Evolutionary conservation across 2,797 vertebrate species (phyloP).

Genomic region (Ibycter americanus): DNA sequence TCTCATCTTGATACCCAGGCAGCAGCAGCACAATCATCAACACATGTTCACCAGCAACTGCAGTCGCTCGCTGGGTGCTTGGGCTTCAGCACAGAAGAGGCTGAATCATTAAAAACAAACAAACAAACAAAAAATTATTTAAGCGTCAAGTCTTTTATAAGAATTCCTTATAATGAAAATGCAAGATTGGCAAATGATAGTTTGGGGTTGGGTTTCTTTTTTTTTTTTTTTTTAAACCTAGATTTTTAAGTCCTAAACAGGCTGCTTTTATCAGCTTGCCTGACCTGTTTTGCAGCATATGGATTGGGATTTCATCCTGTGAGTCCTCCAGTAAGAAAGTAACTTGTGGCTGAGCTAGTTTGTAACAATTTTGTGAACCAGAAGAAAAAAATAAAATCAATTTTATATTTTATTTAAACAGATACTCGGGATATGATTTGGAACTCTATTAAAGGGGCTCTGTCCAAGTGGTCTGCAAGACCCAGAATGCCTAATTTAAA

Average conservation of each 20-base stretch:
- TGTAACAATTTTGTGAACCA: neutral
- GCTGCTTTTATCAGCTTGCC: neutral
- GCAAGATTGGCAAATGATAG: neutral
- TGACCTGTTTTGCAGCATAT: neutral
- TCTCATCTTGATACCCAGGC: neutral
- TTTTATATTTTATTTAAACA: neutral
- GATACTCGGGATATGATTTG: neutral
- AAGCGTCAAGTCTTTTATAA: neutral
- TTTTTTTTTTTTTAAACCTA: neutral
- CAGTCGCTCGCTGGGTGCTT: rapidly evolving
- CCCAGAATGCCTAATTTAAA: neutral
- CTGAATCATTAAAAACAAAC: neutral
- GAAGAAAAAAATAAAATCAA: neutral
- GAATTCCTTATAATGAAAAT: neutral
- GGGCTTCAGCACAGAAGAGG: neutral
- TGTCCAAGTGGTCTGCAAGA: neutral
- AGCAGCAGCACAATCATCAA: neutral
- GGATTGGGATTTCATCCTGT: neutral
- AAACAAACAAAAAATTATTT: neutral
- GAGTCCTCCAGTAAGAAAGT: neutral
- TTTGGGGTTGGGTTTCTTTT: neutral
- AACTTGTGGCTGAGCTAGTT: neutral
- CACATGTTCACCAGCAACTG: neutral
- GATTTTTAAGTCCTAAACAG: neutral
- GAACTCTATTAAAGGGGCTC: neutral